These are phyloP conservation scores for Siderastrea siderea DNA, from an alignment of 92 coral and sea anemone genomes.

Conservation along the genomic window DNA sequence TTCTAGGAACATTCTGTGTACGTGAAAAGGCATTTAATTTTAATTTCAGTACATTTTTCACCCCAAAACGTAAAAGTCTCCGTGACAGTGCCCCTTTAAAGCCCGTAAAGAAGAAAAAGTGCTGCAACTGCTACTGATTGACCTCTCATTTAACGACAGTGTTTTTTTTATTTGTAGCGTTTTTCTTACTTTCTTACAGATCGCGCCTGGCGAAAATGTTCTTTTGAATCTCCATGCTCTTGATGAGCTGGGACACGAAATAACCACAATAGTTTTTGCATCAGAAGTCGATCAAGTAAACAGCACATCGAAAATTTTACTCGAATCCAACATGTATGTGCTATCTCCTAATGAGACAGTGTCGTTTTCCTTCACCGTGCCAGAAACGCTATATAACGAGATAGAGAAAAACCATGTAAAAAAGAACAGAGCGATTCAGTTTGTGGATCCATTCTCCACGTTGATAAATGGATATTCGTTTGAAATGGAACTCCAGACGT, in stretches of 20 bases:
- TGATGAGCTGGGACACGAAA: conserved; percentile 79
- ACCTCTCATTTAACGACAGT: no score
- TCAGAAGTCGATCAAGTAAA: conserved; percentile 14
- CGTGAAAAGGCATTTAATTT: no score
- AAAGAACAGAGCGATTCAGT: conserved; percentile 29
- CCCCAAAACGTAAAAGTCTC: no score
- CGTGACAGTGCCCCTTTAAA: no score
- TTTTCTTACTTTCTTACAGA: conserved; percentile 41
- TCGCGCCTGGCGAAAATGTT: conserved; percentile 82
- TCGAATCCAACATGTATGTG: conserved; percentile 51
- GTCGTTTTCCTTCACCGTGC: conserved; percentile 49
- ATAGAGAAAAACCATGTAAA: not conserved
- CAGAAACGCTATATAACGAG: not conserved
- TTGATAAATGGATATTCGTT: conserved; percentile 56
- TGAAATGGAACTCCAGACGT: conserved; percentile 46
- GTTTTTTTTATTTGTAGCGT: no score
- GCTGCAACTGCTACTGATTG: no score
- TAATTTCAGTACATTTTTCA: no score
- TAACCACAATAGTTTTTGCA: conserved; percentile 67
- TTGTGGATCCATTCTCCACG: conserved; percentile 69
- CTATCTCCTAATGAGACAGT: conserved; percentile 69
- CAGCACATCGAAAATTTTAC: conserved; percentile 12
- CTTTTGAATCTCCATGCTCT: conserved; percentile 67
- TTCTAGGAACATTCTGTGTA: no score
- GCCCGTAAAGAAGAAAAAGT: no score